Percentiles rank a stretch among this genome's conserved stretches.
Conservation (phyloP, 1,140 invertebrate species). For the Phymastichus coffea region DNA sequence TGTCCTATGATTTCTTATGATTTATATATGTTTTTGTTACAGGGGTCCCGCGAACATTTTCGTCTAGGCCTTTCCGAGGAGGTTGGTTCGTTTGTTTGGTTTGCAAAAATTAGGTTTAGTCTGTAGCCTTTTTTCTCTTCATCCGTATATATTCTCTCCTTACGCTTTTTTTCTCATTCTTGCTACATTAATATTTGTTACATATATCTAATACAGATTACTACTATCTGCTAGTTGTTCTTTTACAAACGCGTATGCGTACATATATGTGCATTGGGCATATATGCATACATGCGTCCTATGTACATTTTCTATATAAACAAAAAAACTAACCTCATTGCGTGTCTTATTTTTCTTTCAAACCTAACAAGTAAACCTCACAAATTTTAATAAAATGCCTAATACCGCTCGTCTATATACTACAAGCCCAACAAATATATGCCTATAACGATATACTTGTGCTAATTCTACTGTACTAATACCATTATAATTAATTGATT, state of each 20-base stretch:
- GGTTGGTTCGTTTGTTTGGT: slow-evolving; percentile 54
- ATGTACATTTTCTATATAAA: slow-evolving; percentile 14
- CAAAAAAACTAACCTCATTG: slow-evolving; percentile 18
- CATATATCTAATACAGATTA: slow-evolving; percentile 10
- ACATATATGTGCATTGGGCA: slow-evolving; percentile 6
- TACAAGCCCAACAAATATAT: slow-evolving; percentile 12
- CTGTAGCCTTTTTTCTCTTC: slow-evolving; percentile 41
- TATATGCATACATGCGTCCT: slow-evolving; percentile 13
- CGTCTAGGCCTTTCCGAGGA: slow-evolving; percentile 55
- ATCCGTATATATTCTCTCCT: slow-evolving; percentile 31
- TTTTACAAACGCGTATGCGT: slow-evolving; percentile 17
- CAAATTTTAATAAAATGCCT: slow-evolving; percentile 16
- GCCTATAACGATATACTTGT: slow-evolving; percentile 12
- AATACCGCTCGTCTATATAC: slow-evolving; percentile 19
- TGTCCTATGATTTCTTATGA: slow-evolving; percentile 49
- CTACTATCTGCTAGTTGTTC: slow-evolving; percentile 15
- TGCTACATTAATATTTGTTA: slow-evolving; percentile 19
- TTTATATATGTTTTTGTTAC: slow-evolving; percentile 56
- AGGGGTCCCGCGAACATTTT: slow-evolving; percentile 54
- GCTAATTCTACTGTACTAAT: slow-evolving; percentile 10
- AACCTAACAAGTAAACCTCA: slow-evolving; percentile 28
- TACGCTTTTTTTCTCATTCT: slow-evolving; percentile 26
- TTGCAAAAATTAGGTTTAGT: slow-evolving; percentile 48
- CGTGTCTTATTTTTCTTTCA: slow-evolving; percentile 12
- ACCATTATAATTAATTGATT: slow-evolving; percentile 8